Conservation (phyloP, 2,113 vertebrate genomes). For the Paraplagusia blochii region DNA sequence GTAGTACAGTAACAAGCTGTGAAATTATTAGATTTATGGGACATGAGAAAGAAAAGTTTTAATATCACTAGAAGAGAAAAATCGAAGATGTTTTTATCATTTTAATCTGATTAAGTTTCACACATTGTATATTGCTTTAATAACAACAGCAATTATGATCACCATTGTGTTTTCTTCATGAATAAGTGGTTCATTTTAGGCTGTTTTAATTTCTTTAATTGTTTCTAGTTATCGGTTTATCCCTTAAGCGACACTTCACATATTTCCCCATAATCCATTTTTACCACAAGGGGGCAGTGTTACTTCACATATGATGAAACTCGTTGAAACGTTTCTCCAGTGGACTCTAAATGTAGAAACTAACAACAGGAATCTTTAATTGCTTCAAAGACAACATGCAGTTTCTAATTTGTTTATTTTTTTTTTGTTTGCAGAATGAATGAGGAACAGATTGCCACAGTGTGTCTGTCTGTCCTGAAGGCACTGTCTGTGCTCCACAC, state of each 20-base stretch:
- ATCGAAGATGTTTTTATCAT: too few species aligned
- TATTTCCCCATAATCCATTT: not conserved
- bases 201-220: not conserved
- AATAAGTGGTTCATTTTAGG: too few species aligned
- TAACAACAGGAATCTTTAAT: not conserved
- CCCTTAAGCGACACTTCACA: not conserved
- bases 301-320: not conserved
- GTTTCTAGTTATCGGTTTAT: not conserved
- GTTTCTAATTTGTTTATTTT: not conserved
- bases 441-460: constrained; percentile 93
- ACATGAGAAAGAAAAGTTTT: too few species aligned
- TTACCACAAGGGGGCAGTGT: constrained; percentile 60
- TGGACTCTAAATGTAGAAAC: too few species aligned
- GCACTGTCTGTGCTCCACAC: constrained; percentile 88
- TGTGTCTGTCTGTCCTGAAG: constrained; percentile 89
- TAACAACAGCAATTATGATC: too few species aligned
- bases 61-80: too few species aligned
- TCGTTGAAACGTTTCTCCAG: too few species aligned
- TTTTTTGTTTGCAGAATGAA: constrained; percentile 81
- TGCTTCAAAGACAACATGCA: not conserved
- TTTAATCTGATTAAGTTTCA: too few species aligned
- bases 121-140: too few species aligned
- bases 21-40: too few species aligned
- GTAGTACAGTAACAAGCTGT: too few species aligned
- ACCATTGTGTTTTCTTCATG: too few species aligned